Conservation (phyloP, 2,113 vertebrate genomes). For the Pterocles gutturalis region DNA sequence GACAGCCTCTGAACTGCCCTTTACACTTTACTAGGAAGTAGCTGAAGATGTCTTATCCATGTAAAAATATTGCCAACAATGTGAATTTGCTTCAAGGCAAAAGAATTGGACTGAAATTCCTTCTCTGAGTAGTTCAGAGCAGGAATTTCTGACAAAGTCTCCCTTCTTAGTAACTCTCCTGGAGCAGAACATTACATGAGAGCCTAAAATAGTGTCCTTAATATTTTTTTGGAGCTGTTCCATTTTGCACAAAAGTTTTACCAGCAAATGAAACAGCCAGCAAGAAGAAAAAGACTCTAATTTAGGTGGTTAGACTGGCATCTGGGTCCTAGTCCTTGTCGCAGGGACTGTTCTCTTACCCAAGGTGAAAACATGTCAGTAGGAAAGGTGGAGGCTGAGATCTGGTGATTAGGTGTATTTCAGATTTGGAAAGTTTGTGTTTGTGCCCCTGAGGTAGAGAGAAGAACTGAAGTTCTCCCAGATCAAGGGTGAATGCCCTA, state of each 20-base stretch:
- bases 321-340: not conserved
- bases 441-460: not conserved
- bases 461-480: not conserved
- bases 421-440: not conserved
- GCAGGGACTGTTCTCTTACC: not conserved
- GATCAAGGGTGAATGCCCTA: slow-evolving; percentile 14
- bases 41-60: not conserved
- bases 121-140: not conserved
- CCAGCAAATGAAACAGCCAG: not conserved
- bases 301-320: not conserved
- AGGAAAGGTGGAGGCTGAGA: not conserved
- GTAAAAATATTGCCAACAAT: not conserved
- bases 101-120: not conserved
- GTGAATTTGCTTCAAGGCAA: not conserved
- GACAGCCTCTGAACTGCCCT: not conserved
- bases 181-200: not conserved
- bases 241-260: not conserved
- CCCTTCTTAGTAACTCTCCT: not conserved
- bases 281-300: not conserved
- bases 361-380: not conserved
- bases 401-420: not conserved
- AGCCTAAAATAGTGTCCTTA: not conserved
- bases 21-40: not conserved
- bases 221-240: not conserved
- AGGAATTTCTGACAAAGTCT: not conserved